Evolutionary conservation across 2,113 vertebrate species (phyloP).

Genomic region (Atlantisia rogersi): DNA sequence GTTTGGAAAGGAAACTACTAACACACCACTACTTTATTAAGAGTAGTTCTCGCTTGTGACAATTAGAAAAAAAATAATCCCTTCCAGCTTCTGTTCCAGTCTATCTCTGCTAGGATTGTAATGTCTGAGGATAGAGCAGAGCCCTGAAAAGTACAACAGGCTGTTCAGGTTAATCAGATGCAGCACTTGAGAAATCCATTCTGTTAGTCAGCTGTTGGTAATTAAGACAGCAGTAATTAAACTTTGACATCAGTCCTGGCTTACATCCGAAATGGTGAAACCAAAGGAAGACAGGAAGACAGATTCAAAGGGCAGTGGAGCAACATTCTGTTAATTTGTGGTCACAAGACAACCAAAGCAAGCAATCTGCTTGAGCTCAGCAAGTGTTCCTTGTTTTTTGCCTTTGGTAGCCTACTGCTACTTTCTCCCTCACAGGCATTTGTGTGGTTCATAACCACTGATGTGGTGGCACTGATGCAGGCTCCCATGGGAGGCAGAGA

Average conservation of each 20-base stretch:
- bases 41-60: neutral
- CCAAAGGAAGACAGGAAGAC: neutral
- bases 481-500: neutral
- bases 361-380: neutral
- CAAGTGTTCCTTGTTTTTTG: neutral
- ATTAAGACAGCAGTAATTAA: neutral
- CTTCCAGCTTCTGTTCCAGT: neutral
- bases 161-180: neutral
- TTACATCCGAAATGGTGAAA: neutral
- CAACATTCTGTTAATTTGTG: neutral
- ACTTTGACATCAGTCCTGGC: neutral
- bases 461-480: neutral
- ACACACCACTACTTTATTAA: neutral
- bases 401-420: neutral
- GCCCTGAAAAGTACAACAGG: neutral
- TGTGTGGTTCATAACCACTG: neutral
- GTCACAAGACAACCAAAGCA: neutral
- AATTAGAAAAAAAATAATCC: neutral
- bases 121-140: neutral
- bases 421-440: neutral
- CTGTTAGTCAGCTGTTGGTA: neutral
- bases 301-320: neutral
- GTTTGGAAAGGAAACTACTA: neutral
- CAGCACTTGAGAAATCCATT: neutral
- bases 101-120: neutral